Percentiles rank a stretch among this genome's conserved stretches.
These are phyloP conservation scores for Lipophrys pholis DNA, from an alignment of 2,113 vertebrate genomes.

Conservation along the genomic window DNA sequence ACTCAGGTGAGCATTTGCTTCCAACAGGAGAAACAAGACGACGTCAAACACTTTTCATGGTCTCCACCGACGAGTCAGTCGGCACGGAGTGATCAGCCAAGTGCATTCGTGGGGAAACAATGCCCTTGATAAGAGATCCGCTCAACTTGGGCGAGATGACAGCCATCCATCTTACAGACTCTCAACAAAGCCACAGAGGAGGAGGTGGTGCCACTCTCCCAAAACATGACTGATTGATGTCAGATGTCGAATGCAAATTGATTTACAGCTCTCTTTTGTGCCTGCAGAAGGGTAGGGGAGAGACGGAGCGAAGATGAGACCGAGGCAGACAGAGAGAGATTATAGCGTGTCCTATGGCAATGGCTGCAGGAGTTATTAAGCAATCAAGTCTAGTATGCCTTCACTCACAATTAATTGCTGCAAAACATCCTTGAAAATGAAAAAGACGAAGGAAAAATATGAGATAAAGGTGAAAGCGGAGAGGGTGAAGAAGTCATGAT, in stretches of 20 bases:
- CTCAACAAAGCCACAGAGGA: conserved; percentile 58
- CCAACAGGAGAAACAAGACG: conserved; percentile 27
- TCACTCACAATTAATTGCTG: conserved; percentile 56
- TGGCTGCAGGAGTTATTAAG: conserved; percentile 67
- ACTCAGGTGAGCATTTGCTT: conserved; percentile 2
- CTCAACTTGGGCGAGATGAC: conserved; percentile 68
- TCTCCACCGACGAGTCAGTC: conserved; percentile 23
- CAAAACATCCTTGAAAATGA: conserved; percentile 53
- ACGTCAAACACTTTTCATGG: conserved; percentile 29
- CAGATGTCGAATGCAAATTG: conserved; percentile 77
- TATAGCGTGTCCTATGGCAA: conserved; percentile 39
- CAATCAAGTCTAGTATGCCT: conserved; percentile 54
- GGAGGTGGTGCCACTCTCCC: conserved; percentile 62
- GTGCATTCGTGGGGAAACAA: conserved; percentile 63
- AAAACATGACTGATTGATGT: conserved; percentile 80
- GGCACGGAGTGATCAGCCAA: conserved; percentile 35
- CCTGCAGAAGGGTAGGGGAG: conserved; percentile 18
- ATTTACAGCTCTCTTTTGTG: conserved; percentile 69
- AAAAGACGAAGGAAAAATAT: not conserved
- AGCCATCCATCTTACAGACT: conserved; percentile 71
- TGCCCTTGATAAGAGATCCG: conserved; percentile 74
- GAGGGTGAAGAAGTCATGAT: conserved; percentile 42
- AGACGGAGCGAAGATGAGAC: conserved; percentile 29
- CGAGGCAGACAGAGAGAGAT: conserved; percentile 40
- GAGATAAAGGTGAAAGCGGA: conserved; percentile 31